Evolutionary conservation across 2,797 vertebrate species (phyloP).

Genomic region (Acipenser ruthenus): DNA sequence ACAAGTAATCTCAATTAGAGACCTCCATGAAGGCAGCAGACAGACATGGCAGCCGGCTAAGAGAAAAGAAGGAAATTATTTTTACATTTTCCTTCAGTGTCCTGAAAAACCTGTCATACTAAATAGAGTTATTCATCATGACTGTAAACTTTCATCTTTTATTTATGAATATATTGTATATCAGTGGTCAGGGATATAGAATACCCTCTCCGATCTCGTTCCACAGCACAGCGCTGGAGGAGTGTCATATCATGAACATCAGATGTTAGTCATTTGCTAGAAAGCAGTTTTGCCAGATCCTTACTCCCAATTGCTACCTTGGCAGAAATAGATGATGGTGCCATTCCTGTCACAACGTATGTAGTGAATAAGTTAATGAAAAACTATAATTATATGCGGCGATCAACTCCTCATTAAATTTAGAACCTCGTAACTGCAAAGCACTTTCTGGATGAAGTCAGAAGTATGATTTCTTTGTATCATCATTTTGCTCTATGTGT

Average conservation of each 20-base stretch:
- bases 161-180: no score
- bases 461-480: slow-evolving; percentile 40
- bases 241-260: slow-evolving; percentile 21
- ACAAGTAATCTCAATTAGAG: slow-evolving; percentile 82
- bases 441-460: slow-evolving; percentile 50
- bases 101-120: slow-evolving; percentile 30
- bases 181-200: no score
- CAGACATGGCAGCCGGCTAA: slow-evolving; percentile 62
- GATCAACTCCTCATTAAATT: slow-evolving; percentile 51
- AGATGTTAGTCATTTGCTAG: slow-evolving; percentile 15
- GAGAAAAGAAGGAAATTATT: slow-evolving; percentile 71
- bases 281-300: slow-evolving; percentile 18
- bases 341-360: slow-evolving; percentile 30
- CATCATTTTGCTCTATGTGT: slow-evolving; percentile 23
- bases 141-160: no score
- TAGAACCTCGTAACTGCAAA: slow-evolving; percentile 30
- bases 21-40: slow-evolving; percentile 78
- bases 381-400: slow-evolving; percentile 63
- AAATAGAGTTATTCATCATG: slow-evolving; percentile 22
- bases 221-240: background rate
- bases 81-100: slow-evolving; percentile 49
- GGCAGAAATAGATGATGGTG: slow-evolving; percentile 15
- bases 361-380: slow-evolving; percentile 51
- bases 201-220: slow-evolving; percentile 26
- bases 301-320: slow-evolving; percentile 16